A percentile compares a stretch with the other conserved stretches of the same genome.
These are phyloP conservation scores for Thalpophila matura DNA, from an alignment of 2,888 invertebrate genomes.

Conservation along the genomic window DNA sequence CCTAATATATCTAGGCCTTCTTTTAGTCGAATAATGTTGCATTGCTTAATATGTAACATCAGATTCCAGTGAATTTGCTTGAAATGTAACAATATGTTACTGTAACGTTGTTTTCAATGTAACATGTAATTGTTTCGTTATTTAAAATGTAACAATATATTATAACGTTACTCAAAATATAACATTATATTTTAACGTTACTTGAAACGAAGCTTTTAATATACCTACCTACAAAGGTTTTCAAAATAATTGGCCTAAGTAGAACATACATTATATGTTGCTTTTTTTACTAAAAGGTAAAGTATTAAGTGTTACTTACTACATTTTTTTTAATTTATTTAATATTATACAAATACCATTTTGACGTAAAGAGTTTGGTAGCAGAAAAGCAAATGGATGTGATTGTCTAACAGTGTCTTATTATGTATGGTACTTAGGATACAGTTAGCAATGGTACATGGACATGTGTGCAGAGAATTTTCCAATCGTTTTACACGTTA, in stretches of 20 bases:
- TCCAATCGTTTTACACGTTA: slow-evolving; percentile 17
- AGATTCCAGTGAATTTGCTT: neutral
- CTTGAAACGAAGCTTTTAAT: slow-evolving; percentile 20
- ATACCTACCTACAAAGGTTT: neutral
- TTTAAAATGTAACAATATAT: slow-evolving; percentile 8
- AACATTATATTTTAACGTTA: slow-evolving; percentile 8
- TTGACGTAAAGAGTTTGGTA: slow-evolving; percentile 5
- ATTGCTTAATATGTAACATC: slow-evolving; percentile 19
- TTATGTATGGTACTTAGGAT: slow-evolving; percentile 63
- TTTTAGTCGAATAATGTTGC: neutral
- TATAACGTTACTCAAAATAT: slow-evolving; percentile 13
- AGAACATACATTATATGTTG: neutral
- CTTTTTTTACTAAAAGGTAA: neutral
- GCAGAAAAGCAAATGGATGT: slow-evolving; percentile 57
- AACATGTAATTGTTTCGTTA: neutral
- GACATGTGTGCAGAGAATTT: slow-evolving; percentile 12
- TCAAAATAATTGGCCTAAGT: slow-evolving; percentile 41
- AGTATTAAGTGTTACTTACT: neutral
- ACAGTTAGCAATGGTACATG: slow-evolving; percentile 49
- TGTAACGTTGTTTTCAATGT: slow-evolving; percentile 5
- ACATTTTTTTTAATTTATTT: too few relatives aligned
- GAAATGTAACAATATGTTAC: slow-evolving; percentile 2
- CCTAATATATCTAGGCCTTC: slow-evolving; percentile 12
- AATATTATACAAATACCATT: too few relatives aligned
- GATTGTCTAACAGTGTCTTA: slow-evolving; percentile 78